Conservation (phyloP, 2,888 invertebrate genomes). For the Hirtodrosophila cameraria region DNA sequence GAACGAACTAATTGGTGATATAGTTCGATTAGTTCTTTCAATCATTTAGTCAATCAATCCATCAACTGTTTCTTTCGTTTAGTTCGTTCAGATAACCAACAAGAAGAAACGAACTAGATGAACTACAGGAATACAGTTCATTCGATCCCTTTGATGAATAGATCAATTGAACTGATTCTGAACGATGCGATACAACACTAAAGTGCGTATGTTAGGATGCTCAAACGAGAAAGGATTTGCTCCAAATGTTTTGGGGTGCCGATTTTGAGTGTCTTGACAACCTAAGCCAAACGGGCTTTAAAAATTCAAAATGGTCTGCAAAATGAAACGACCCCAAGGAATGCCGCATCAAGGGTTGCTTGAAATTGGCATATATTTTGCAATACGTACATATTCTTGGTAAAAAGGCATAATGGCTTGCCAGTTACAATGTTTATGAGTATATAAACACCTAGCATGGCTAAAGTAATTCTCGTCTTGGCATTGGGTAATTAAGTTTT, state of each 20-base stretch:
- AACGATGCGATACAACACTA: no score
- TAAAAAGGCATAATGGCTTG: constrained; percentile 16
- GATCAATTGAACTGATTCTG: no score
- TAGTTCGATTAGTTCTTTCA: no score
- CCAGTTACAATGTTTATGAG: constrained; percentile 55
- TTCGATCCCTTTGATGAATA: no score
- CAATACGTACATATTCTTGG: no score
- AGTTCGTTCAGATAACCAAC: no score
- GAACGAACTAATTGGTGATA: no score
- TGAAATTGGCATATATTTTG: neutral
- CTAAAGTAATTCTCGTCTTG: constrained; percentile 39
- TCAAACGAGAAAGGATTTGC: constrained; percentile 48
- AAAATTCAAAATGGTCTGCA: constrained; percentile 18
- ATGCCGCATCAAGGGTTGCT: constrained; percentile 13
- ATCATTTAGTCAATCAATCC: no score
- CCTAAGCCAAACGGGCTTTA: constrained; percentile 45
- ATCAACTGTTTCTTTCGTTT: no score
- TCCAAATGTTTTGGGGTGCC: constrained; percentile 35
- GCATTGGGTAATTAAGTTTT: constrained; percentile 35
- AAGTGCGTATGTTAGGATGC: neutral
- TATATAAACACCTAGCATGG: constrained; percentile 66
- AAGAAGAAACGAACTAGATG: no score
- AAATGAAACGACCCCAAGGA: constrained; percentile 1
- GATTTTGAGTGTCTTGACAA: constrained; percentile 31
- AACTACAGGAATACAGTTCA: no score